phyloP scores from a whole-genome alignment of 1,140 invertebrate genomes.

The Gonatopus flavifemur region DNA sequence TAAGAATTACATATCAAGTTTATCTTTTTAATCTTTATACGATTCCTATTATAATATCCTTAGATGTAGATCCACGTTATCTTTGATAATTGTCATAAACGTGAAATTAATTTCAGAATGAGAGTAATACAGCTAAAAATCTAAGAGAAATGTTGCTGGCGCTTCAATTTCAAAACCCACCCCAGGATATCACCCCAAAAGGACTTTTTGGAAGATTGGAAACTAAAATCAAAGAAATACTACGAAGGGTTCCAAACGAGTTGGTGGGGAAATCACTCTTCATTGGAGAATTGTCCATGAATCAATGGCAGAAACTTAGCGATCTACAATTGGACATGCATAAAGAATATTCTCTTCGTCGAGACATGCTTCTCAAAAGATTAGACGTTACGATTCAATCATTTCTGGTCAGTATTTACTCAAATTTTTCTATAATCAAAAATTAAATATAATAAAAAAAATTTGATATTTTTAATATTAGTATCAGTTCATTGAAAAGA shows the following conservation, averaged over 20 bases:
- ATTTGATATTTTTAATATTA: slow-evolving; percentile 3
- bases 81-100: slow-evolving; percentile 24
- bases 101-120: slow-evolving; percentile 66
- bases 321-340: slow-evolving; percentile 71
- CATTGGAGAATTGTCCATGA: slow-evolving; percentile 70
- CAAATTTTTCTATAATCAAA: neutral
- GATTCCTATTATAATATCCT: slow-evolving; percentile 4
- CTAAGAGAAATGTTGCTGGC: slow-evolving; percentile 76
- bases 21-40: slow-evolving; percentile 3
- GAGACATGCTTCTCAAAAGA: slow-evolving; percentile 87
- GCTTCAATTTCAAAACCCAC: slow-evolving; percentile 82
- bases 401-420: slow-evolving; percentile 67
- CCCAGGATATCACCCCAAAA: slow-evolving; percentile 74
- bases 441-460: slow-evolving; percentile 3
- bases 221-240: slow-evolving; percentile 70
- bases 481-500: slow-evolving; percentile 3
- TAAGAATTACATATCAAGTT: neutral
- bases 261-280: slow-evolving; percentile 78
- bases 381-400: slow-evolving; percentile 94
- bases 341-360: slow-evolving; percentile 78
- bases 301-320: slow-evolving; percentile 80
- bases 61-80: no score
- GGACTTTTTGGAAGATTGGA: slow-evolving; percentile 79
- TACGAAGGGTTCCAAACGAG: slow-evolving; percentile 65
- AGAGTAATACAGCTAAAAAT: slow-evolving; percentile 76